These are phyloP conservation scores for Alaudala cheleensis DNA, from an alignment of 2,113 vertebrate species.

Conservation along the genomic window DNA sequence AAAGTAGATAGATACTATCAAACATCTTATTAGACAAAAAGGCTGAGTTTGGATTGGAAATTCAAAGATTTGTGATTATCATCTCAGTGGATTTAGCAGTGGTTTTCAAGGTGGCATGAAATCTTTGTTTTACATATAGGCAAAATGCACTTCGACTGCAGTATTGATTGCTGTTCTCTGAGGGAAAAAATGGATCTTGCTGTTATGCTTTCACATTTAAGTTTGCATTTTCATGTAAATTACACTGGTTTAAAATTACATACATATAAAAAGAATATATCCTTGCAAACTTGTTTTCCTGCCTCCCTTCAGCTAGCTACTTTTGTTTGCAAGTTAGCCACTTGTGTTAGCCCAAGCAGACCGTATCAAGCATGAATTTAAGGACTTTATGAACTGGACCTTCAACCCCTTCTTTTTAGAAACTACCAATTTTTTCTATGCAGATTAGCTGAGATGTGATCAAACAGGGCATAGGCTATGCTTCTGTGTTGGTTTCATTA, in stretches of 20 bases:
- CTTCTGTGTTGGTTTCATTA: not conserved
- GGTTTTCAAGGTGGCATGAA: not conserved
- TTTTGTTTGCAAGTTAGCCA: not conserved
- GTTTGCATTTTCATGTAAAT: not conserved
- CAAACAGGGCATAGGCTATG: not conserved
- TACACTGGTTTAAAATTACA: not conserved
- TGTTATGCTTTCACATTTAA: not conserved
- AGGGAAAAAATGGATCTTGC: not conserved
- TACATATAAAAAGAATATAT: not conserved
- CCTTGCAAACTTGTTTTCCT: not conserved
- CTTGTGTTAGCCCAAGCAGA: not conserved
- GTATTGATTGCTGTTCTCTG: not conserved
- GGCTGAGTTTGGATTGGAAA: not conserved
- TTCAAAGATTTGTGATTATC: not conserved
- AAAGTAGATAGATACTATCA: not conserved
- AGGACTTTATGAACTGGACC: not conserved
- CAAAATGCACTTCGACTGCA: not conserved
- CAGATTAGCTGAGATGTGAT: not conserved
- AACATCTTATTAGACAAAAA: not conserved
- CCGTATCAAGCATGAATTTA: not conserved
- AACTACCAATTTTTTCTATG: not conserved
- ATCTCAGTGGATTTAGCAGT: not conserved
- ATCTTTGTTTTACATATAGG: not conserved
- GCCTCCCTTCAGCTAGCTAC: not conserved
- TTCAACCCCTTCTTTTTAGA: not conserved